Conservation (phyloP, 1,140 invertebrate genomes). For the Caenorhabditis inopinata region DNA sequence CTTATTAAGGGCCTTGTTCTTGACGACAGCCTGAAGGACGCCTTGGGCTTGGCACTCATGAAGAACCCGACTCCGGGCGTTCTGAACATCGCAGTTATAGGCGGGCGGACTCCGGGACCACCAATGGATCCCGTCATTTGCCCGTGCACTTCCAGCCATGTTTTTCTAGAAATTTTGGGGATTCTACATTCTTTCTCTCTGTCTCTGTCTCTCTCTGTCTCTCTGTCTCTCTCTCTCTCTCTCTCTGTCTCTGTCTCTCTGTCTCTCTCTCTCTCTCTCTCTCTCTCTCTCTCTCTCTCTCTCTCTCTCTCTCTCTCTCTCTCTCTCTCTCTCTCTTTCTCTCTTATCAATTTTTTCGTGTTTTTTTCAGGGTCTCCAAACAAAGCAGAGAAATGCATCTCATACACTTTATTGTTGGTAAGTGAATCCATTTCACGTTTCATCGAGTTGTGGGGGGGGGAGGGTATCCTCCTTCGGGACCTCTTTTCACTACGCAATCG, state of each 20-base stretch:
- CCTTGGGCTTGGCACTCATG: too few relatives aligned
- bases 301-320: not conserved
- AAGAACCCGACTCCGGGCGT: too few relatives aligned
- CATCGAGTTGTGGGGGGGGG: too few relatives aligned
- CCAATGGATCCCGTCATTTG: too few relatives aligned
- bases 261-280: not conserved
- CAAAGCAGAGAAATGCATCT: not conserved
- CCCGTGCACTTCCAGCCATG: not conserved
- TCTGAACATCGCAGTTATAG: too few relatives aligned
- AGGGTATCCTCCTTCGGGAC: too few relatives aligned
- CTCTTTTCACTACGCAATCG: too few relatives aligned
- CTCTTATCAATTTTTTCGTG: too few relatives aligned
- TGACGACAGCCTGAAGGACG: too few relatives aligned
- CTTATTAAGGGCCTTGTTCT: too few relatives aligned
- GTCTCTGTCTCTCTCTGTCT: not conserved
- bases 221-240: not conserved
- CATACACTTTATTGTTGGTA: constrained; percentile 17
- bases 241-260: not conserved
- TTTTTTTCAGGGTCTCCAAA: constrained; percentile 1
- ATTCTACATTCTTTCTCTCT: not conserved
- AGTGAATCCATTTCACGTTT: not conserved
- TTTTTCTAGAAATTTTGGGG: not conserved
- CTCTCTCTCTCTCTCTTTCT: too few relatives aligned
- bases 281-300: not conserved
- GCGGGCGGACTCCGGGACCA: too few relatives aligned